Percentiles rank a stretch among this genome's conserved stretches.
Evolutionary conservation across 2,113 vertebrate genomes (phyloP).

Genomic region (Prinia subflava): DNA sequence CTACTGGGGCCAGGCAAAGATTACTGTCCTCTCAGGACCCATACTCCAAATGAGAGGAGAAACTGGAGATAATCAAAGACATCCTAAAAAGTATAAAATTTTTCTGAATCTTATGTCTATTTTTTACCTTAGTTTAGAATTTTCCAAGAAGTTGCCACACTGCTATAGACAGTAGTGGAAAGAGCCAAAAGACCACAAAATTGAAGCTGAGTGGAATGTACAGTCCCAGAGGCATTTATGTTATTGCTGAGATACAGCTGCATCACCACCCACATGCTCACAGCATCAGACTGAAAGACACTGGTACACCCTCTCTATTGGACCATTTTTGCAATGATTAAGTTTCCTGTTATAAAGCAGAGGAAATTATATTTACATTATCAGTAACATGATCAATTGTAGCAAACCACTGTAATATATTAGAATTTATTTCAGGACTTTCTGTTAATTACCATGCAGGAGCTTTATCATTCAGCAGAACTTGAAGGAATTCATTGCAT

Average conservation of each 20-base stretch:
- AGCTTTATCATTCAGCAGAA: background rate
- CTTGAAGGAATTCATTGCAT: background rate
- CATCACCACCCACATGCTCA: background rate
- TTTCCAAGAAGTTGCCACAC: background rate
- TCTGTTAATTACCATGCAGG: background rate
- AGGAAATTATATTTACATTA: conserved; percentile 33
- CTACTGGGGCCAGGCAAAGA: background rate
- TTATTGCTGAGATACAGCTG: background rate
- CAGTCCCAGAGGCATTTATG: background rate
- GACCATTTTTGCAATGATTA: background rate
- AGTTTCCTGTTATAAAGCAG: conserved; percentile 4
- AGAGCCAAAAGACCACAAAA: background rate
- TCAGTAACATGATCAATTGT: conserved; percentile 27
- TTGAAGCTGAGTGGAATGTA: background rate
- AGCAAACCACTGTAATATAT: background rate
- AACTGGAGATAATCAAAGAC: background rate
- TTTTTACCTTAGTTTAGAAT: background rate
- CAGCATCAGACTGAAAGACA: background rate
- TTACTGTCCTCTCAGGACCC: background rate
- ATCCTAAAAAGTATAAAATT: background rate
- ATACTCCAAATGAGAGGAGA: background rate
- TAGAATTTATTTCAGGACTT: conserved; percentile 14
- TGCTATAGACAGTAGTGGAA: background rate
- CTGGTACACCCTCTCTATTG: background rate
- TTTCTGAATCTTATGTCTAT: background rate